These are phyloP conservation scores for Drosophila rufa DNA, from an alignment of 1,140 invertebrate species.

Conservation along the genomic window DNA sequence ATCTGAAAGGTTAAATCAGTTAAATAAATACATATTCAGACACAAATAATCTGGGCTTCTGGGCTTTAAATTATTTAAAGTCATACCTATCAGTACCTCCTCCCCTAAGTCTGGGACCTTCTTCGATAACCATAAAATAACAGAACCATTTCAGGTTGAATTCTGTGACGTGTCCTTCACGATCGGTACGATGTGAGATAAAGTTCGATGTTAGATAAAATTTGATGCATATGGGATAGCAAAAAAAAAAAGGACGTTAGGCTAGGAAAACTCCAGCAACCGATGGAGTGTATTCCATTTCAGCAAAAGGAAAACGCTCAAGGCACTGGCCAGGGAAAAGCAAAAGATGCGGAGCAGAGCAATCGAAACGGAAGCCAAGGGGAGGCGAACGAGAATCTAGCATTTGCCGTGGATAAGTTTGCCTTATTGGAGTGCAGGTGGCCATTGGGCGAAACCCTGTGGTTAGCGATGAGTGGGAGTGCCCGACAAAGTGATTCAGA, in stretches of 20 bases:
- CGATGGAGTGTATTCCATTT: conserved; percentile 5
- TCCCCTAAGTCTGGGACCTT: background rate
- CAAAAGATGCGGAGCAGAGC: background rate
- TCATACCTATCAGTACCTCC: background rate
- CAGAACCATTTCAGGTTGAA: background rate
- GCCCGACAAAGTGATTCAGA: conserved; percentile 16
- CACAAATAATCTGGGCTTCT: too few relatives aligned
- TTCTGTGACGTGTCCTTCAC: background rate
- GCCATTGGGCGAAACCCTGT: conserved; percentile 1
- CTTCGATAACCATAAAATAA: background rate
- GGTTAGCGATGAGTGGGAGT: conserved; percentile 15
- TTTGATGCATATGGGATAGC: background rate
- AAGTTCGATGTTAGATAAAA: background rate
- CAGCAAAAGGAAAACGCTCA: conserved; percentile 1
- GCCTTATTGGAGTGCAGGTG: conserved; percentile 5
- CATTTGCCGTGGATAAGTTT: conserved; percentile 12
- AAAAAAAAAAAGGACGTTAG: background rate
- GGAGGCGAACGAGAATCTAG: conserved; percentile 1
- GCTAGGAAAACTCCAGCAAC: background rate
- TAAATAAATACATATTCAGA: too few relatives aligned
- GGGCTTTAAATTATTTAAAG: too few relatives aligned
- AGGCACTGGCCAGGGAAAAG: conserved; percentile 1
- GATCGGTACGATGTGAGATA: background rate
- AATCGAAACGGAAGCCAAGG: conserved; percentile 16
- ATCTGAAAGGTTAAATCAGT: too few relatives aligned